Base-by-base conservation (phyloP, 1,140 invertebrate species). In the Macrobrachium rosenbergii region DNA sequence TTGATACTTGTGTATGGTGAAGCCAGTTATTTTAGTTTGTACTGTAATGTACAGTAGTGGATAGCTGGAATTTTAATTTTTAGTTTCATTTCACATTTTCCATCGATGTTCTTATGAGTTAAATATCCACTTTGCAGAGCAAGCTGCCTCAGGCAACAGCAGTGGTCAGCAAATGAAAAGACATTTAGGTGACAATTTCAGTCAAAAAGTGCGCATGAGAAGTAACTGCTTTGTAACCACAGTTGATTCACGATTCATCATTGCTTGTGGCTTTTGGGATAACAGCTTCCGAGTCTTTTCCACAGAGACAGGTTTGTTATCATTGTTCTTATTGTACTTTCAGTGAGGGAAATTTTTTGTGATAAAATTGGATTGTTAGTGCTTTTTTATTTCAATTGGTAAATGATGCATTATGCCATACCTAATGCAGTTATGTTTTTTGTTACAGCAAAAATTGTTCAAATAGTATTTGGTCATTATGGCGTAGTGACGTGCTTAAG, bases 221-320 rank as follows among this genome's bases (percentile, higher is more conserved):
- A 96, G 96, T 85, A 98, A 97, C 91, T 99, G 98, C 91, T 99
- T 99, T 93, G 97, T 99, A 14, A 99, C 98, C 17, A 99, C 98
- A 0, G 97, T 99, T 6, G 99, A 99, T 92, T 90, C 89, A 16
- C 76, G 89, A 87, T 99, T 98, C 92, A 94, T 99, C 80, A 96
- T 99, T 87, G 98, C 98, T n/a, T 98, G 98, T 92, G 98, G 98
- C 67, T 99, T 99, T 93, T 99, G 98, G 96, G 99, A 99, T 92
- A 99, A 99, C 92, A 99, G 98, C 92, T 99, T 99, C 93, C 93
- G 99, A 43, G 97, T 99, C 3, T 99, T 99, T 92, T 97, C 96
- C 67, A 98, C 98, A 0, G 99, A 99, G 92, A 98, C 97, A 90
- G 97, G 97, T 97, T 63, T 21, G 64, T 59, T 37, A 0, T 14